Conservation (phyloP, 2,888 invertebrate species). For the Esperia sulphurella region DNA sequence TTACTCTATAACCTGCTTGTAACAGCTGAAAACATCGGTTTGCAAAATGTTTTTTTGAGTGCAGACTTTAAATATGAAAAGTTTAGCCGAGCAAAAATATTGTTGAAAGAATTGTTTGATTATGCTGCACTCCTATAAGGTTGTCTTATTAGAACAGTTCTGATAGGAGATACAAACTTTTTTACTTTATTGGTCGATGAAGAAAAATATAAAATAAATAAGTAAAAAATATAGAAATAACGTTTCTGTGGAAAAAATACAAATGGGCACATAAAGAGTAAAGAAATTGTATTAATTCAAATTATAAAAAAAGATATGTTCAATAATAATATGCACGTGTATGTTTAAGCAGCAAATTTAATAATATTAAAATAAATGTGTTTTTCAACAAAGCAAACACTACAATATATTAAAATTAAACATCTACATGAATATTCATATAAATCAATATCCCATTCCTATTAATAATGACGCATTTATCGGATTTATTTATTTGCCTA, state of each 20-base stretch:
- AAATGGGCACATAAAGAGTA: no score
- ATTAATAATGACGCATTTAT: conserved; percentile 68
- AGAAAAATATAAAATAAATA: no score
- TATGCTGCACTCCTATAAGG: not conserved
- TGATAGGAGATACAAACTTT: conserved; percentile 11
- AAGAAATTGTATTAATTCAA: no score
- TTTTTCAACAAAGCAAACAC: conserved; percentile 39
- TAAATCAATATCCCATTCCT: conserved; percentile 69
- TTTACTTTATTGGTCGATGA: conserved; percentile 10
- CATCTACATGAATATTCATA: conserved; percentile 74
- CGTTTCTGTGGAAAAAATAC: no score
- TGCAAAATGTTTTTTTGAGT: no score
- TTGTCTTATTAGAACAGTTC: conserved; percentile 14
- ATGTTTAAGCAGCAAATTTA: not conserved
- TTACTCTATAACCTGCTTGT: no score
- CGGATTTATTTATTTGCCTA: conserved; percentile 74
- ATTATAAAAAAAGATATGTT: not conserved
- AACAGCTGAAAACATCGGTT: no score
- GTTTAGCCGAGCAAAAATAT: no score
- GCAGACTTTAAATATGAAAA: no score
- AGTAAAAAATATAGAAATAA: no score
- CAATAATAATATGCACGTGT: not conserved
- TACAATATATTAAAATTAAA: conserved; percentile 47
- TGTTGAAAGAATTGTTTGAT: no score
- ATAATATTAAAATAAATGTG: conserved; percentile 19